Conservation (phyloP, 2,113 vertebrate species). For the Mesoclemmys tuberculata region DNA sequence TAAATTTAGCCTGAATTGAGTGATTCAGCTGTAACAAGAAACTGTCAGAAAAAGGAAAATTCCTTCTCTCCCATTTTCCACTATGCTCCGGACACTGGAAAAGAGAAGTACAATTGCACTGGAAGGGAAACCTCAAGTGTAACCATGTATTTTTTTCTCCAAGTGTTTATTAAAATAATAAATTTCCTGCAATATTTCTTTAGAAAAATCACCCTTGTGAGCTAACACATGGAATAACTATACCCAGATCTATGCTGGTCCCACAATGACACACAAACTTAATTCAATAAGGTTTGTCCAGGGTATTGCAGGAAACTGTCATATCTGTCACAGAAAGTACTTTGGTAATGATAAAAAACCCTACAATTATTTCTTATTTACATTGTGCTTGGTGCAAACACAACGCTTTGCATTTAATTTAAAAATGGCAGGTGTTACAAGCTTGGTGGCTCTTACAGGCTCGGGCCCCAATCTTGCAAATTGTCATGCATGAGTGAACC, state of each 20-base stretch:
- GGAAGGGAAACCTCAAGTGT: not conserved
- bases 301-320: too few relatives aligned
- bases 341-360: too few relatives aligned
- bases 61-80: not conserved
- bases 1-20: not conserved
- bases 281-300: too few relatives aligned
- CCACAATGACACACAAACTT: too few relatives aligned
- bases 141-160: not conserved
- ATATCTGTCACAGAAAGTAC: too few relatives aligned
- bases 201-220: not conserved
- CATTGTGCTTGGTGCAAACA: too few relatives aligned
- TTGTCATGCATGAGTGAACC: too few relatives aligned
- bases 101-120: not conserved
- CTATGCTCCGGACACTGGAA: not conserved
- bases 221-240: not conserved
- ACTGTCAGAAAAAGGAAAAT: not conserved
- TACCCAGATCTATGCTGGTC: not conserved
- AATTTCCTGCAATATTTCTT: not conserved
- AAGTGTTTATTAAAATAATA: not conserved
- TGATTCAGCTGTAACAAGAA: not conserved
- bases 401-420: too few relatives aligned
- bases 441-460: too few relatives aligned
- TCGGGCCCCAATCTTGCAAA: too few relatives aligned
- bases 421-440: too few relatives aligned
- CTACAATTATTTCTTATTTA: too few relatives aligned